Evolutionary conservation across 2,888 invertebrate genomes (phyloP).

Genomic region (Drosophila kuntzei): DNA sequence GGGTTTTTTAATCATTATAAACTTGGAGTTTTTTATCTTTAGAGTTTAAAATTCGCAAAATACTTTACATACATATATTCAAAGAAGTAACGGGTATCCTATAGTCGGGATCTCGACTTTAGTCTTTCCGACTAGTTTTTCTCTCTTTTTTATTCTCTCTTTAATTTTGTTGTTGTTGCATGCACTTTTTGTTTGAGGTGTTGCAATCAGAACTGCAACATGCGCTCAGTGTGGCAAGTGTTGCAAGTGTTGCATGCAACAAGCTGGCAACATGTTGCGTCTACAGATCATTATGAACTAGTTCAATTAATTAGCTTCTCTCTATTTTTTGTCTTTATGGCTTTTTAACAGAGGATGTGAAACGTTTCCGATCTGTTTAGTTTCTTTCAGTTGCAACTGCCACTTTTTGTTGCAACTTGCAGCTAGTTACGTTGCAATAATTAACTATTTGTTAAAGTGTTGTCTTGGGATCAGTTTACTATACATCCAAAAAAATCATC

Average conservation of each 20-base stretch:
- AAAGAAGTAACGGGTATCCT: no score
- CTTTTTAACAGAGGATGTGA: constrained; percentile 6
- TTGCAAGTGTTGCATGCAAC: constrained; percentile 13
- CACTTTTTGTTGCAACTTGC: constrained; percentile 3
- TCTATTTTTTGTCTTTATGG: background rate
- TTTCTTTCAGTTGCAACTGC: constrained; percentile 11
- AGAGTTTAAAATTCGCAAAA: no score
- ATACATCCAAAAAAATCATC: no score
- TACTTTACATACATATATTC: no score
- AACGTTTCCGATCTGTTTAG: constrained; percentile 13
- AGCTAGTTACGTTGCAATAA: background rate
- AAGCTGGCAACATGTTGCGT: constrained; percentile 16
- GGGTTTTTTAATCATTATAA: no score
- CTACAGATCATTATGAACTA: constrained; percentile 19
- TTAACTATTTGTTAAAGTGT: background rate
- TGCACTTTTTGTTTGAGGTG: constrained; percentile 26
- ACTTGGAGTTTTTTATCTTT: no score
- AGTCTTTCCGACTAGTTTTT: no score
- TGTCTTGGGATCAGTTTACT: background rate
- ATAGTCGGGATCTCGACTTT: no score
- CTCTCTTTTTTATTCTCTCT: background rate
- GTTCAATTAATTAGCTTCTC: constrained; percentile 35
- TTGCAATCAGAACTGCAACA: constrained; percentile 55
- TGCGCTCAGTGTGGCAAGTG: constrained; percentile 17
- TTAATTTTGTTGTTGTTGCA: background rate